A percentile compares a stretch with the other conserved stretches of the same genome.
Evolutionary conservation across 2,888 invertebrate genomes (phyloP).

Genomic region (Epistrophella euchroma): DNA sequence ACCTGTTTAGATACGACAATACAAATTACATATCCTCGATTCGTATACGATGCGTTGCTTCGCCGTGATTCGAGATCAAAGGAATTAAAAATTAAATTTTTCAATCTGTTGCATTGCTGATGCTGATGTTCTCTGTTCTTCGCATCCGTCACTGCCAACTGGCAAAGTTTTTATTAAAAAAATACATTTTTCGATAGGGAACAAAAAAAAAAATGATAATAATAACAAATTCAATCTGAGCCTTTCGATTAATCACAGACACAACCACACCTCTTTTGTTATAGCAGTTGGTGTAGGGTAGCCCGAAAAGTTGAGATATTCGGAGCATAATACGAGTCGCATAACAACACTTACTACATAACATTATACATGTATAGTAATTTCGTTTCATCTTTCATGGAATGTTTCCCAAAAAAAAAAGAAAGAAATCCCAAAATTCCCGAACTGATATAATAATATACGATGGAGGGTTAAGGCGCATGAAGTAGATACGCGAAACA

Average conservation of each 20-base stretch:
- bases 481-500: constrained; percentile 13
- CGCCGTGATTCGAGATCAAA: constrained; percentile 45
- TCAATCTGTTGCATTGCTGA: constrained; percentile 72
- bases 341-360: not conserved
- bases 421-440: constrained; percentile 40
- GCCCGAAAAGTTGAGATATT: constrained; percentile 46
- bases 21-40: not conserved
- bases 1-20: constrained; percentile 49
- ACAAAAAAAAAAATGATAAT: constrained; percentile 25
- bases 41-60: not conserved
- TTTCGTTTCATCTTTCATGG: constrained; percentile 59
- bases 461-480: constrained; percentile 29
- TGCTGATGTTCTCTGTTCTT: constrained; percentile 19
- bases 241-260: constrained; percentile 73
- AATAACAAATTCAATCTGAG: constrained; percentile 69
- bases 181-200: constrained; percentile 26
- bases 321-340: constrained; percentile 6
- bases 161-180: constrained; percentile 62
- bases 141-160: constrained; percentile 71
- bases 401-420: constrained; percentile 41
- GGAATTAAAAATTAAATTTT: constrained; percentile 73
- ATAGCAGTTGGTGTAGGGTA: constrained; percentile 44
- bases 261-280: constrained; percentile 66
- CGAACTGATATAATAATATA: constrained; percentile 56
- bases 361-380: not conserved